These are phyloP conservation scores for Crotalus helleri DNA, from an alignment of 2,113 vertebrate genomes.

Conservation along the genomic window DNA sequence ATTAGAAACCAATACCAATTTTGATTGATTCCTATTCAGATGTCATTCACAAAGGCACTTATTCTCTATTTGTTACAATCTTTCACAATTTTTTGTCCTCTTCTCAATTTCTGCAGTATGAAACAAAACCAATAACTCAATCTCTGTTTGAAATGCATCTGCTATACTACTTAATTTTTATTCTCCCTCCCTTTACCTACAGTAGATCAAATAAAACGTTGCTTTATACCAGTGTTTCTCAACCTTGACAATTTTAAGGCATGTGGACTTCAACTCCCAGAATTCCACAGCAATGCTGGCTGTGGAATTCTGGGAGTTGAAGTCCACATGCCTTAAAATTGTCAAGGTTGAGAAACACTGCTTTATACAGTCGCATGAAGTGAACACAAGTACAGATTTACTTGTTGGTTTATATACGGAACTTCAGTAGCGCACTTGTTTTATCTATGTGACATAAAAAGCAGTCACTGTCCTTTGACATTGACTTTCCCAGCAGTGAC, in stretches of 20 bases:
- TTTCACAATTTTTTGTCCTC: neutral
- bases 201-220: neutral
- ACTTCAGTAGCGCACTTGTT: neutral
- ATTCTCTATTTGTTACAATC: neutral
- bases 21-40: neutral
- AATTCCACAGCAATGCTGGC: no score
- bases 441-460: neutral
- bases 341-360: neutral
- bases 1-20: neutral
- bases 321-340: no score
- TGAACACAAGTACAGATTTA: neutral
- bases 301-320: no score
- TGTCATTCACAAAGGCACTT: neutral
- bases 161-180: neutral
- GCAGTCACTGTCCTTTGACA: neutral
- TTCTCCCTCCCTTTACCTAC: neutral
- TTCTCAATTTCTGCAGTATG: neutral
- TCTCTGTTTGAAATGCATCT: neutral
- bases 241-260: no score
- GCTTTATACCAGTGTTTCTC: neutral
- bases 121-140: neutral
- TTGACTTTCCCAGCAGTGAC: neutral
- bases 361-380: neutral
- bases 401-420: neutral
- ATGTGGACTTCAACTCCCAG: no score